phyloP scores from a whole-genome alignment of 2,797 vertebrate genomes.

The Molothrus ater region DNA sequence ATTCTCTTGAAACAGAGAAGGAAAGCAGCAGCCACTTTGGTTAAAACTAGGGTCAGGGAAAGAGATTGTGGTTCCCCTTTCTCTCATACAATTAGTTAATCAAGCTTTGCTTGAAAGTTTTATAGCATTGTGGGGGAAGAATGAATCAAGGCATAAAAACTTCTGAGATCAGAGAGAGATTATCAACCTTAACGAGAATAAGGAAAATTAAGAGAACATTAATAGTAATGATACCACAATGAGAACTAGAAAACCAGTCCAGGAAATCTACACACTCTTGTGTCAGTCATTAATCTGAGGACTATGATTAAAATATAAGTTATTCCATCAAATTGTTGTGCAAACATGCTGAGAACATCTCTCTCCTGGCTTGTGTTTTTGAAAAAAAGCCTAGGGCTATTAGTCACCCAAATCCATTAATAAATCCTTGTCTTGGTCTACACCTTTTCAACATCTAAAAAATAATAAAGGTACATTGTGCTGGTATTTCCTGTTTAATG shows the following conservation, averaged over 20 bases:
- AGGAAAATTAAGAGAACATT: slow-evolving; percentile 24
- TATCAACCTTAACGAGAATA: slow-evolving; percentile 4
- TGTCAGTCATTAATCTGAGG: neutral
- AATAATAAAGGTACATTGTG: slow-evolving; percentile 25
- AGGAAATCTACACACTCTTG: neutral
- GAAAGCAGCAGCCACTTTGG: neutral
- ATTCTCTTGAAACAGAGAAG: neutral
- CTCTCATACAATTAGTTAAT: neutral
- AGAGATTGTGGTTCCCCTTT: neutral
- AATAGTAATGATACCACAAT: slow-evolving; percentile 21
- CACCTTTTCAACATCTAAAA: slow-evolving; percentile 41
- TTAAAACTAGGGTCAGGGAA: neutral
- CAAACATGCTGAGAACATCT: slow-evolving; percentile 19
- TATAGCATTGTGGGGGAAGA: neutral
- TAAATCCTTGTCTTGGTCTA: slow-evolving; percentile 10
- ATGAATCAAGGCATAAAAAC: neutral
- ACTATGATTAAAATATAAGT: neutral
- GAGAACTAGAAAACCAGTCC: slow-evolving; percentile 4
- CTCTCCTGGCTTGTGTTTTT: neutral
- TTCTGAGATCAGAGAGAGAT: neutral
- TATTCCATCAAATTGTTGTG: slow-evolving; percentile 22
- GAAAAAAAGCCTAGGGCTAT: slow-evolving; percentile 6
- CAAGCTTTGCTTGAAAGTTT: neutral
- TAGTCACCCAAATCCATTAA: neutral
- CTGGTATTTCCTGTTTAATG: slow-evolving; percentile 56